Conservation (phyloP, 2,888 invertebrate species). For the Cabera pusaria region DNA sequence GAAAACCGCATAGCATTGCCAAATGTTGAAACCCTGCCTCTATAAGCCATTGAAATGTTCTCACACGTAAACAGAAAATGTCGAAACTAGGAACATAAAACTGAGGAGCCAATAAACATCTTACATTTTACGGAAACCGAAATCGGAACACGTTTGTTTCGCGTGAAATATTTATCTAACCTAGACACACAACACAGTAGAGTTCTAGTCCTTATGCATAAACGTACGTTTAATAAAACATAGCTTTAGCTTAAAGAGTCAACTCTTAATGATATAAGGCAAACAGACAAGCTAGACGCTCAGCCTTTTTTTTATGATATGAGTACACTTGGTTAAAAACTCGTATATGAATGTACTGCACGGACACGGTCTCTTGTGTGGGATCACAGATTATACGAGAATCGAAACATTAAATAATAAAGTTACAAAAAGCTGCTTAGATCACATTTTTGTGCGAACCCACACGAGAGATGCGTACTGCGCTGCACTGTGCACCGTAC, state of each 20-base stretch:
- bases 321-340: neutral
- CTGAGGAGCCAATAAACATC: slow-evolving; percentile 11
- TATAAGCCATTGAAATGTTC: slow-evolving; percentile 5
- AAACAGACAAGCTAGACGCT: too few species aligned
- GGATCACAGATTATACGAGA: slow-evolving; percentile 10
- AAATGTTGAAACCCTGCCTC: too few species aligned
- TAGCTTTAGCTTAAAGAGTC: too few species aligned
- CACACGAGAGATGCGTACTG: slow-evolving; percentile 6
- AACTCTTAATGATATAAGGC: too few species aligned
- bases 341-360: slow-evolving; percentile 6
- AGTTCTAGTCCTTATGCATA: too few species aligned
- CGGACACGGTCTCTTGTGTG: slow-evolving; percentile 11
- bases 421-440: slow-evolving; percentile 12
- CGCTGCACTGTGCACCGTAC: slow-evolving; percentile 2
- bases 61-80: slow-evolving; percentile 11
- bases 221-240: too few species aligned
- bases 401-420: slow-evolving; percentile 4
- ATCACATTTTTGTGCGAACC: slow-evolving; percentile 11
- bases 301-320: too few species aligned
- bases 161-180: slow-evolving; percentile 15
- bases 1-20: too few species aligned
- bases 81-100: slow-evolving; percentile 16
- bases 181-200: too few species aligned
- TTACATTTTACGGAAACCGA: slow-evolving; percentile 5
- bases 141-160: slow-evolving; percentile 4